phyloP scores from a whole-genome alignment of 2,888 invertebrate species.

The Apeira syringaria region DNA sequence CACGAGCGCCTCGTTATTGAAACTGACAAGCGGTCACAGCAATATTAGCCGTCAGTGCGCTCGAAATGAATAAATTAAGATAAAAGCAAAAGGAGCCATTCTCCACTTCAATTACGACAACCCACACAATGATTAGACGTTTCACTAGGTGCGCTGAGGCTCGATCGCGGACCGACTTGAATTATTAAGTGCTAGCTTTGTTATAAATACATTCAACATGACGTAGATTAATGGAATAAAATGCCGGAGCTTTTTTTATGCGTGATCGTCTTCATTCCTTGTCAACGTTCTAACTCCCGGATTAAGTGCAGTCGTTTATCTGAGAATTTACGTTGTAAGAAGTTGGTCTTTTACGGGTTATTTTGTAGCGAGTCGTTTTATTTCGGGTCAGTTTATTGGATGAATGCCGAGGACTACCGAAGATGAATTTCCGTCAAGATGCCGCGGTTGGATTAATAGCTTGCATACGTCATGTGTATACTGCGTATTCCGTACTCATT shows the following conservation, averaged over 20 bases:
- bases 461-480: slow-evolving; percentile 42
- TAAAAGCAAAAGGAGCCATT: slow-evolving; percentile 70
- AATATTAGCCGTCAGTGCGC: slow-evolving; percentile 69
- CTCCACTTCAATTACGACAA: slow-evolving; percentile 75
- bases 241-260: slow-evolving; percentile 63
- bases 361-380: slow-evolving; percentile 61
- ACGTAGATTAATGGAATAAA: slow-evolving; percentile 76
- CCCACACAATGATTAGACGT: slow-evolving; percentile 80
- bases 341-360: slow-evolving; percentile 64
- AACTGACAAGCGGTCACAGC: slow-evolving; percentile 78
- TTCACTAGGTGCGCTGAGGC: slow-evolving; percentile 64
- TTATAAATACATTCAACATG: slow-evolving; percentile 77
- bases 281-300: slow-evolving; percentile 79
- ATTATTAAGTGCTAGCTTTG: slow-evolving; percentile 79
- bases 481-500: slow-evolving; percentile 26
- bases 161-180: slow-evolving; percentile 63
- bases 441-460: slow-evolving; percentile 41
- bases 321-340: slow-evolving; percentile 66
- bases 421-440: slow-evolving; percentile 41
- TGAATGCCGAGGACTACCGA: slow-evolving; percentile 38
- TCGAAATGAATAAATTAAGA: slow-evolving; percentile 79
- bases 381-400: slow-evolving; percentile 55
- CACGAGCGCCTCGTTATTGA: slow-evolving; percentile 66
- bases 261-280: slow-evolving; percentile 71
- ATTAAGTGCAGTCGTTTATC: slow-evolving; percentile 76